These are phyloP conservation scores for Meiosimyza platycephala DNA, from an alignment of 2,888 invertebrate genomes.

Conservation along the genomic window DNA sequence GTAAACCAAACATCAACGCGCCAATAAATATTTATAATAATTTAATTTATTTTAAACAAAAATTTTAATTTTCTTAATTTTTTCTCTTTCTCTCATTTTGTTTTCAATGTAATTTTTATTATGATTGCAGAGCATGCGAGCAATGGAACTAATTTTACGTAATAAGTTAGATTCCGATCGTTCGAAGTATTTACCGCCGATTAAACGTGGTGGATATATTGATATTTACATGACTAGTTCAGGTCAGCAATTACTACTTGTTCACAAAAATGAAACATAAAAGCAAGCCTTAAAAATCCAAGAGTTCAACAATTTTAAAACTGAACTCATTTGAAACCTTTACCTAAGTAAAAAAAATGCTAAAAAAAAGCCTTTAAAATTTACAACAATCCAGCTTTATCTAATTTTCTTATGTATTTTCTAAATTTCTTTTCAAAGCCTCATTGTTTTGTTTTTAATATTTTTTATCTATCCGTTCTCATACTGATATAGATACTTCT, in stretches of 20 bases:
- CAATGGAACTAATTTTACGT: conserved; percentile 81
- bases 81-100: conserved; percentile 26
- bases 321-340: no score
- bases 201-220: conserved; percentile 84
- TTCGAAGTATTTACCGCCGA: conserved; percentile 83
- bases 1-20: neutral
- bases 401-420: no score
- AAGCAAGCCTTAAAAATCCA: no score
- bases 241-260: conserved; percentile 72
- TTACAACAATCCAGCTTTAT: no score
- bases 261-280: no score
- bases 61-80: conserved; percentile 30
- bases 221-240: conserved; percentile 89
- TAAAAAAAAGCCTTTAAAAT: no score
- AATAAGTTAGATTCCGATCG: conserved; percentile 79
- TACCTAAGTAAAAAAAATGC: no score
- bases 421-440: no score
- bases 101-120: conserved; percentile 20
- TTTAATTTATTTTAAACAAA: conserved; percentile 25
- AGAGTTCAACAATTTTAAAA: no score
- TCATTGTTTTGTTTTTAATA: no score
- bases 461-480: no score
- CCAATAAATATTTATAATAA: conserved; percentile 23
- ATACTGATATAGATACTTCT: no score
- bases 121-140: conserved; percentile 75